Evolutionary conservation across 2,113 vertebrate genomes (phyloP).

Genomic region (Delphinapterus leucas): DNA sequence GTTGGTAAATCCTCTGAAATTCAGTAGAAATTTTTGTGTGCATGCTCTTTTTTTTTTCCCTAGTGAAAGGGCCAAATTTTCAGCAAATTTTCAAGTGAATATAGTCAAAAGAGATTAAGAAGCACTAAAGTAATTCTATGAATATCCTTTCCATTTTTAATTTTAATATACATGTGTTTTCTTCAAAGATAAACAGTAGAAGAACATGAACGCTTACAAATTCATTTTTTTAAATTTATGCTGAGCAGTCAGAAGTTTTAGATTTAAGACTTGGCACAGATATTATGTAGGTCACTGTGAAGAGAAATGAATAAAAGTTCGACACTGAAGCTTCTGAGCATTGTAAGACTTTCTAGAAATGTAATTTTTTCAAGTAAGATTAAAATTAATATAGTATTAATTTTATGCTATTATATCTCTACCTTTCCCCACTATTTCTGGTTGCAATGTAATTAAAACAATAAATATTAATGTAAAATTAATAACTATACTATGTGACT

Average conservation of each 20-base stretch:
- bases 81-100: slow-evolving; percentile 42
- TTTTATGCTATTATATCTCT: neutral
- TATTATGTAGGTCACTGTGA: slow-evolving; percentile 26
- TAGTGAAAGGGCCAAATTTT: slow-evolving; percentile 3
- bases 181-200: slow-evolving; percentile 22
- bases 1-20: slow-evolving; percentile 27
- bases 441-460: neutral
- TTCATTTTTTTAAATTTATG: slow-evolving; percentile 6
- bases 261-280: slow-evolving; percentile 30
- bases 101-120: slow-evolving; percentile 41
- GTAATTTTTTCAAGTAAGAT: slow-evolving; percentile 15
- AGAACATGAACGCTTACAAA: neutral
- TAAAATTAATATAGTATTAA: slow-evolving; percentile 31
- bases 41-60: neutral
- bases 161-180: slow-evolving; percentile 41
- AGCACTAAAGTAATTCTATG: neutral
- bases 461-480: slow-evolving; percentile 31
- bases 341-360: neutral
- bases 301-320: neutral
- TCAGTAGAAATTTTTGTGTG: neutral
- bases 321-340: neutral
- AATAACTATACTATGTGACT: neutral
- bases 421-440: neutral
- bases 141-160: neutral
- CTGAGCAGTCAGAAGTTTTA: slow-evolving; percentile 28